phyloP scores from a whole-genome alignment of 2,797 vertebrate species.

The Loriculus beryllinus region DNA sequence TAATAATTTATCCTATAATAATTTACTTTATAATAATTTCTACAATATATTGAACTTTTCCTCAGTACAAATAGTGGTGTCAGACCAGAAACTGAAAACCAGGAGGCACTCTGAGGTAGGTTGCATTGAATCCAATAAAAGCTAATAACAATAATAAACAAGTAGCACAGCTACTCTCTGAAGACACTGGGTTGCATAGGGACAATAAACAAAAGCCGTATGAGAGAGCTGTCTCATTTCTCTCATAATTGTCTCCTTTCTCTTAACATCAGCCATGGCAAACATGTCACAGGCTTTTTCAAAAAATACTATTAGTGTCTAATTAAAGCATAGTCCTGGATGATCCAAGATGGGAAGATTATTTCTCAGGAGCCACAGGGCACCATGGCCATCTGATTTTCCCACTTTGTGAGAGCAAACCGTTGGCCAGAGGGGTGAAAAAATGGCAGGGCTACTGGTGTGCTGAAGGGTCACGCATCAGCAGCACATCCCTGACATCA shows the following conservation, averaged over 20 bases:
- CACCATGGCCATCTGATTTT: not conserved
- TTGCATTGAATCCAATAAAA: conserved; percentile 13
- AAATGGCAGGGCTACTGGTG: accelerated
- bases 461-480: accelerated
- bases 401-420: not conserved
- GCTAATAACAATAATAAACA: conserved; percentile 47
- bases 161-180: not conserved
- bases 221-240: not conserved
- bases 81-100: not conserved
- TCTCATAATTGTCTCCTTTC: not conserved
- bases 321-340: not conserved
- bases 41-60: not conserved
- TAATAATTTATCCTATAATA: conserved; percentile 29
- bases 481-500: not conserved
- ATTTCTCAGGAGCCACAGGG: not conserved
- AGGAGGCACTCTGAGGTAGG: not conserved
- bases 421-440: not conserved
- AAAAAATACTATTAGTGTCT: not conserved
- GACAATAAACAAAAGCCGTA: not conserved
- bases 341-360: not conserved
- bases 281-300: not conserved
- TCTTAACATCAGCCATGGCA: not conserved
- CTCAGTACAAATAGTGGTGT: not conserved
- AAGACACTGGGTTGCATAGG: not conserved
- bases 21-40: not conserved